Evolutionary conservation across 2,113 vertebrate genomes (phyloP).

Genomic region (sheep (Ovis aries)): DNA sequence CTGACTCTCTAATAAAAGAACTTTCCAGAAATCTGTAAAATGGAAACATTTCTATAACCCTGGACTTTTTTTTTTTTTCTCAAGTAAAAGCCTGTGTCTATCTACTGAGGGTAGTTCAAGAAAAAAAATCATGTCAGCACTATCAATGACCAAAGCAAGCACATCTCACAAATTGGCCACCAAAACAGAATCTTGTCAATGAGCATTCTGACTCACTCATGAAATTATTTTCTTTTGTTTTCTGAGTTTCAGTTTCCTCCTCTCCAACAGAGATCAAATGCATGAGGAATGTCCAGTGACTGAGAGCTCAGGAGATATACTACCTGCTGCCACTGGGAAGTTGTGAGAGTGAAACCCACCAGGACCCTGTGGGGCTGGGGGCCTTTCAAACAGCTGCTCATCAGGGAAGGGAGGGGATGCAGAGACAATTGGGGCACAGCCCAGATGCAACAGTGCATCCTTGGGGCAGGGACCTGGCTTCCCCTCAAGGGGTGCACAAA

Average conservation of each 20-base stretch:
- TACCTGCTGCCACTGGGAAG: not conserved
- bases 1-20: not conserved
- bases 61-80: not conserved
- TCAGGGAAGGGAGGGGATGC: not conserved
- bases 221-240: not conserved
- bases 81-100: not conserved
- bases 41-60: not conserved
- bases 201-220: not conserved
- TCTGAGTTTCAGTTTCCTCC: not conserved
- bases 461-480: not conserved
- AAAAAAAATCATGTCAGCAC: not conserved
- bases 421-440: fast-evolving
- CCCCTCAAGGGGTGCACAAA: not conserved
- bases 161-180: not conserved
- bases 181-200: not conserved
- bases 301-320: not conserved
- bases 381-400: not conserved
- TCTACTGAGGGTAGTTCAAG: not conserved
- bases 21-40: not conserved
- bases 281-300: not conserved
- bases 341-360: not conserved
- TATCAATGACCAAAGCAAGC: not conserved
- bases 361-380: not conserved
- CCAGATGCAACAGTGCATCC: not conserved
- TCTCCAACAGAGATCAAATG: not conserved